These are phyloP conservation scores for Carassius auratus DNA, from an alignment of 2,113 vertebrate genomes.

Conservation along the genomic window DNA sequence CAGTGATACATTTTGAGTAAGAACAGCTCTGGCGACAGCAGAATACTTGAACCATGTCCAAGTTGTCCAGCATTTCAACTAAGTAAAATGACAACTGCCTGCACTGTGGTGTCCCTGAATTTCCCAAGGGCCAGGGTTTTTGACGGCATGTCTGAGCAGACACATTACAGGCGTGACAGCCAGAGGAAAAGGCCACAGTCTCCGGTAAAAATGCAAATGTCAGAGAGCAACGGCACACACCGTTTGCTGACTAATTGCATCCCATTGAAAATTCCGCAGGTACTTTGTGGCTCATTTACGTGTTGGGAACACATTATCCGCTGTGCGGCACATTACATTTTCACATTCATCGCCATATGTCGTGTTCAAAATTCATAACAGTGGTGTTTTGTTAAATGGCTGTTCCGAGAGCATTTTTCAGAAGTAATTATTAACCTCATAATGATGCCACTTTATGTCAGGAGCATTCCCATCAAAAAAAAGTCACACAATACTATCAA, in stretches of 20 bases:
- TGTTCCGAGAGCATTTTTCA: conserved; percentile 25
- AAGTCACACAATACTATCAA: conserved; percentile 14
- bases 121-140: conserved; percentile 26
- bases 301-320: conserved; percentile 37
- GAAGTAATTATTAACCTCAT: conserved; percentile 38
- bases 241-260: conserved; percentile 44
- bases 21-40: conserved; percentile 73
- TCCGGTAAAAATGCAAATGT: conserved; percentile 39
- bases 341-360: conserved; percentile 24
- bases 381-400: conserved; percentile 2
- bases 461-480: neutral
- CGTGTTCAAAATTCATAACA: conserved; percentile 26
- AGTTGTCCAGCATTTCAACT: conserved; percentile 70
- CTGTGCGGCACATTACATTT: conserved; percentile 12
- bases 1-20: conserved; percentile 59
- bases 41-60: conserved; percentile 74
- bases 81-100: conserved; percentile 43
- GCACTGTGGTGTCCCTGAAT: conserved; percentile 23
- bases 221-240: conserved; percentile 26
- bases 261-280: conserved; percentile 36
- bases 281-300: conserved; percentile 45
- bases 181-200: conserved; percentile 37
- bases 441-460: conserved; percentile 19
- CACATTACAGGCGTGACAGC: conserved; percentile 40
- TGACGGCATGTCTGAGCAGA: conserved; percentile 43